Conservation (phyloP, 2,797 vertebrate genomes). For the Geotrypetes seraphini region DNA sequence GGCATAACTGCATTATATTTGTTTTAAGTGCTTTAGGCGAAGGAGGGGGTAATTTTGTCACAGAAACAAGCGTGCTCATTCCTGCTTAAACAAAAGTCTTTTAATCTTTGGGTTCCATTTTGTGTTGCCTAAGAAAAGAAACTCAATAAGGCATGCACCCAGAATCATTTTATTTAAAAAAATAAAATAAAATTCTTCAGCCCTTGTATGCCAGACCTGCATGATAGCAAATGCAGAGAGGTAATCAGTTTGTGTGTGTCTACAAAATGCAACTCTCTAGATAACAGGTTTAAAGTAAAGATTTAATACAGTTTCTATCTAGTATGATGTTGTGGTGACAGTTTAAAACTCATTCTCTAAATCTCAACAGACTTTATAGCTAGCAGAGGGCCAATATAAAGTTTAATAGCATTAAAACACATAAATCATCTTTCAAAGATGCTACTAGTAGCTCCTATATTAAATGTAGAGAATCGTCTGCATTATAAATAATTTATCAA, state of each 20-base stretch:
- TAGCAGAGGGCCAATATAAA: slow-evolving; percentile 81
- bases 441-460: slow-evolving; percentile 84
- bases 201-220: slow-evolving; percentile 35
- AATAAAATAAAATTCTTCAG: slow-evolving; percentile 38
- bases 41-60: neutral
- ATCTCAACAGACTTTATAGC: slow-evolving; percentile 87
- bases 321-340: slow-evolving; percentile 70
- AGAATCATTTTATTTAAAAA: slow-evolving; percentile 41
- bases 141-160: slow-evolving; percentile 22
- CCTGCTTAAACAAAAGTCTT: neutral
- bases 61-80: neutral
- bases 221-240: slow-evolving; percentile 40
- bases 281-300: slow-evolving; percentile 80
- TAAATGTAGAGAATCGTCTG: slow-evolving; percentile 90
- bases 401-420: slow-evolving; percentile 84
- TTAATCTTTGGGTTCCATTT: slow-evolving; percentile 6
- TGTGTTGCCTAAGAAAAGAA: slow-evolving; percentile 28
- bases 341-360: slow-evolving; percentile 90
- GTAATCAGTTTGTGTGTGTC: slow-evolving; percentile 77
- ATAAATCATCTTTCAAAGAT: slow-evolving; percentile 99
- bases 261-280: slow-evolving; percentile 83
- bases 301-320: slow-evolving; percentile 73
- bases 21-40: slow-evolving; percentile 7
- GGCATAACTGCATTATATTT: neutral
- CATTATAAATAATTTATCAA: slow-evolving; percentile 99